Base-by-base conservation (phyloP, 1,140 invertebrate genomes). In the Rhyzopertha dominica region DNA sequence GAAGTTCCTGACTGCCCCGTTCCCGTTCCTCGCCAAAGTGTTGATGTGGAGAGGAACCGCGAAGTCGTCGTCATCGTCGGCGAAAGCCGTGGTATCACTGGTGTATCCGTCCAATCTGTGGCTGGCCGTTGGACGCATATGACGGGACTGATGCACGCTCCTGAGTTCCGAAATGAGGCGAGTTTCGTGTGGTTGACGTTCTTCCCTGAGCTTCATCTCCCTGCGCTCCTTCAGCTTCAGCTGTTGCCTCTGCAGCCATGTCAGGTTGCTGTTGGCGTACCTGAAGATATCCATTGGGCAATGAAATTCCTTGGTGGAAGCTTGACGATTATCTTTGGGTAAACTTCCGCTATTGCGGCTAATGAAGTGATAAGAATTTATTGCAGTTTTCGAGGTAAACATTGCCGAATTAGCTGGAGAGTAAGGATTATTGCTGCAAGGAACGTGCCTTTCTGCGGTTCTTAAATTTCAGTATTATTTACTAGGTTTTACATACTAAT, bases 161-260 rank as follows among this genome's bases (percentile, higher is more conserved):
- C 75, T 69, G 12, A 82, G 66, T 56, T 82, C 80, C 0, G 72
- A 73, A 43, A 82, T 68, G 38, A 82, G 69, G 13, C 75, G 68
- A 32, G 74, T 74, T 64, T 86, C 84, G 49, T 79, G 77, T 50
- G 82, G 82, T 47, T 81, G 75, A 51, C 84, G 72, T 68, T 84
- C 83, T 30, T 80, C 76, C 50, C 79, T 73, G 40, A 79, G 70
- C 44, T 81, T 76, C 24, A 78, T 66, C 64, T 84, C 76, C 69
- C 78, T 68, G 63, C 81, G 67, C 65, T 82, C 76, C 58, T 79
- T 73, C 1, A 89, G 70, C 58, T 87, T 87, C 58, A 84, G 74
- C 59, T 89, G 85, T 58, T 89, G 85, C 47, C 82, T 74, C 61
- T 85, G 83, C 38, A 87, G 67, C 84, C 84, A 87, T 13, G 82